phyloP scores from a whole-genome alignment of 2,797 vertebrate species.

The Alosa sapidissima region DNA sequence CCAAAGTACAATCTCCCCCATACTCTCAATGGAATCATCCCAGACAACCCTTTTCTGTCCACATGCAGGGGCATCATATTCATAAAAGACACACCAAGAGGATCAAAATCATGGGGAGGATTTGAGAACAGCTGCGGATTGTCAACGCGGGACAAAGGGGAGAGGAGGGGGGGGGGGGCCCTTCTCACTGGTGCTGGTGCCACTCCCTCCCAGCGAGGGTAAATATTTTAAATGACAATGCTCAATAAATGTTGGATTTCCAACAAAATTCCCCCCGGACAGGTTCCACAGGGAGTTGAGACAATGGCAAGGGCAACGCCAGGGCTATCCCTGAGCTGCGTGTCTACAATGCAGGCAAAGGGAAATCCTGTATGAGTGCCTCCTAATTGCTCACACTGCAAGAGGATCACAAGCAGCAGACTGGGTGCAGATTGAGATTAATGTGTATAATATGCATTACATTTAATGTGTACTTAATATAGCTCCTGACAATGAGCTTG shows the following conservation, averaged over 20 bases:
- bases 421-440: background rate
- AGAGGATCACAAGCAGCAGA: constrained; percentile 3
- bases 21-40: constrained; percentile 59
- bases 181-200: constrained; percentile 47
- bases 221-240: constrained; percentile 68
- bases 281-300: constrained; percentile 29
- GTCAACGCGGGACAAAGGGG: constrained; percentile 56
- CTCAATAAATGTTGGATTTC: constrained; percentile 37
- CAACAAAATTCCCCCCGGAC: constrained; percentile 39
- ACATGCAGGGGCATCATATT: constrained; percentile 41
- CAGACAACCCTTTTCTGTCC: constrained; percentile 49
- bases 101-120: constrained; percentile 74
- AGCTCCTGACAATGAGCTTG: background rate
- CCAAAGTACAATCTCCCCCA: constrained; percentile 44
- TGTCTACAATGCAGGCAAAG: background rate
- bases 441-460: background rate
- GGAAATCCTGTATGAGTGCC: background rate
- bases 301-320: constrained; percentile 28
- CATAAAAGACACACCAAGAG: constrained; percentile 54
- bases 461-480: background rate
- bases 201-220: constrained; percentile 62
- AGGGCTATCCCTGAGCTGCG: constrained; percentile 32
- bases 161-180: constrained; percentile 50
- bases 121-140: constrained; percentile 77
- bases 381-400: background rate